phyloP scores from a whole-genome alignment of 2,797 vertebrate species.

The Pseudocheirus occidentalis region DNA sequence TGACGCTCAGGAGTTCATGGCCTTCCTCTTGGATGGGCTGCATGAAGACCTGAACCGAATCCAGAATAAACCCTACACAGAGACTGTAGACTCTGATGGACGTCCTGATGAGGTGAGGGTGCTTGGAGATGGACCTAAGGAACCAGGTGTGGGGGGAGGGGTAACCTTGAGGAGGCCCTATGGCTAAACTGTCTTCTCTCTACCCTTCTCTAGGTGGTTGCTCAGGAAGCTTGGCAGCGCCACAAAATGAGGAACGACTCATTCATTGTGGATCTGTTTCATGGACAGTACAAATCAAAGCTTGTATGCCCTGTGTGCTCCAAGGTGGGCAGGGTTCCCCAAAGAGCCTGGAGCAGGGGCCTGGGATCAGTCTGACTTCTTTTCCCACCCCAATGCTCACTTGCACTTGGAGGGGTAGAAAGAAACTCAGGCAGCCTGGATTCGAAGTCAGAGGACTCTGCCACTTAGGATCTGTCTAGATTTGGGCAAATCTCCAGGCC shows the following conservation, averaged over 20 bases:
- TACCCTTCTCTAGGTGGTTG: slow-evolving; percentile 89
- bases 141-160: no score
- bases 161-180: neutral
- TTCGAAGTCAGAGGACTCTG: neutral
- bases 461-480: neutral
- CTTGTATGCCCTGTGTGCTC: slow-evolving; percentile 97
- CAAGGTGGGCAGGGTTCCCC: slow-evolving; percentile 87
- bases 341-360: neutral
- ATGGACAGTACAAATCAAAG: slow-evolving; percentile 99
- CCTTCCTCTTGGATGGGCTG: slow-evolving; percentile 96
- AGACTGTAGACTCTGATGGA: slow-evolving; percentile 94
- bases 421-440: neutral
- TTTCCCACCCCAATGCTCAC: neutral
- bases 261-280: slow-evolving; percentile 98
- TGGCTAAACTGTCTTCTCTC: neutral
- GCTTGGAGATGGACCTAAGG: neutral
- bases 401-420: neutral
- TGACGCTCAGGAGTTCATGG: slow-evolving; percentile 99
- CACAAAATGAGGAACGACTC: slow-evolving; percentile 99
- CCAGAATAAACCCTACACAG: slow-evolving; percentile 98
- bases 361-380: neutral
- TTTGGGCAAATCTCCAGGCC: neutral
- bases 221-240: slow-evolving; percentile 98
- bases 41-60: slow-evolving; percentile 99
- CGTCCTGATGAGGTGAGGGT: slow-evolving; percentile 91